phyloP scores from a whole-genome alignment of 1,140 invertebrate species.

The Oscheius sp. region DNA sequence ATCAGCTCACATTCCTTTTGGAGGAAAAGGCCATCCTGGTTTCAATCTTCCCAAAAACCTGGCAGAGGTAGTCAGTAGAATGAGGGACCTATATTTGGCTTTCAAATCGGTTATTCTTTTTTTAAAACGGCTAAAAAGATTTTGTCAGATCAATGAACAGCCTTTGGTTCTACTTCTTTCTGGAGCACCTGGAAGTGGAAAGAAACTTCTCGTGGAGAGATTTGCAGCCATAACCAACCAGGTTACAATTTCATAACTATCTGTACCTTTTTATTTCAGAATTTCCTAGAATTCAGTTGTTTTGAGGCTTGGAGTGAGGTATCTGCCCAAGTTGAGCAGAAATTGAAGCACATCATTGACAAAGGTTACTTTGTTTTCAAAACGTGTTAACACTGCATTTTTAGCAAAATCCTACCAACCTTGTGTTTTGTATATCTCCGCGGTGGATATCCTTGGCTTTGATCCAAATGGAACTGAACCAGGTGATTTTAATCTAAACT shows the following conservation, averaged over 20 bases:
- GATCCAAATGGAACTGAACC: constrained; percentile 24
- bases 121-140: not conserved
- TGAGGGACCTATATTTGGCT: constrained; percentile 6
- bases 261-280: too few species aligned
- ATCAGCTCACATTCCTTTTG: not conserved
- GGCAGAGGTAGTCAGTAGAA: not conserved
- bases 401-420: constrained; percentile 6
- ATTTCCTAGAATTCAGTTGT: constrained; percentile 20
- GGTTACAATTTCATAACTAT: too few species aligned
- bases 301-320: constrained; percentile 38
- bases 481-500: not conserved
- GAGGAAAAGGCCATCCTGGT: not conserved
- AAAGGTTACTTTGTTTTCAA: constrained; percentile 12
- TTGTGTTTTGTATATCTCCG: constrained; percentile 20
- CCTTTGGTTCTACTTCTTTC: constrained; percentile 26
- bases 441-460: constrained; percentile 25
- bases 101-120: not conserved
- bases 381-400: not conserved
- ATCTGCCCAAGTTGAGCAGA: constrained; percentile 20
- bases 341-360: constrained; percentile 24
- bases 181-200: constrained; percentile 34
- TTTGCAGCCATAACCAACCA: constrained; percentile 22
- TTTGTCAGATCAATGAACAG: not conserved
- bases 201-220: constrained; percentile 21
- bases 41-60: not conserved